phyloP scores from a whole-genome alignment of 2,888 invertebrate genomes.

The Cryptocheilus praepositus region DNA sequence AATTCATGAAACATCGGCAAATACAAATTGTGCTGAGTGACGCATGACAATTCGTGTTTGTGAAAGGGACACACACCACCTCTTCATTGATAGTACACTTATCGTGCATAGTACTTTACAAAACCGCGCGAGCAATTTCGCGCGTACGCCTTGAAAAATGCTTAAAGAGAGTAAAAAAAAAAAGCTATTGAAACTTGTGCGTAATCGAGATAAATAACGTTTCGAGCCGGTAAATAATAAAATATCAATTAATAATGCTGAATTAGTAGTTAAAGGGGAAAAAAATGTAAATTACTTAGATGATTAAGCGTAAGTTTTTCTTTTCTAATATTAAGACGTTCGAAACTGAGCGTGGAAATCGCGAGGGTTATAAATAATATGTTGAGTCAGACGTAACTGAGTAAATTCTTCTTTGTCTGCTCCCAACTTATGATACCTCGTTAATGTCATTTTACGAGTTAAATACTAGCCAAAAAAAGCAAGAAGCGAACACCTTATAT shows the following conservation, averaged over 20 bases:
- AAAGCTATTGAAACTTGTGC: background rate
- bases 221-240: too few species aligned
- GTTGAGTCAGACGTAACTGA: conserved; percentile 37
- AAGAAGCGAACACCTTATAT: conserved; percentile 31
- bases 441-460: conserved; percentile 65
- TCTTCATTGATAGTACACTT: background rate
- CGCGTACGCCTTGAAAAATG: too few species aligned
- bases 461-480: conserved; percentile 64
- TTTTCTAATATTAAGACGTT: conserved; percentile 41
- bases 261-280: conserved; percentile 30
- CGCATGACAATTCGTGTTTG: background rate
- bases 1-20: background rate
- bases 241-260: conserved; percentile 23
- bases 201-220: background rate
- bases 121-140: background rate
- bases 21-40: background rate
- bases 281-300: conserved; percentile 49
- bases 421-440: conserved; percentile 62
- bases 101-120: background rate
- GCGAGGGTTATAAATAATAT: conserved; percentile 42
- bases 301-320: conserved; percentile 39
- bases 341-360: conserved; percentile 37
- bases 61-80: background rate
- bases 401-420: conserved; percentile 43
- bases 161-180: conserved; percentile 2